Percentiles rank a stretch among this genome's conserved stretches.
These are phyloP conservation scores for Scaptomyza cyrtandrae DNA, from an alignment of 2,888 invertebrate species.

Conservation along the genomic window DNA sequence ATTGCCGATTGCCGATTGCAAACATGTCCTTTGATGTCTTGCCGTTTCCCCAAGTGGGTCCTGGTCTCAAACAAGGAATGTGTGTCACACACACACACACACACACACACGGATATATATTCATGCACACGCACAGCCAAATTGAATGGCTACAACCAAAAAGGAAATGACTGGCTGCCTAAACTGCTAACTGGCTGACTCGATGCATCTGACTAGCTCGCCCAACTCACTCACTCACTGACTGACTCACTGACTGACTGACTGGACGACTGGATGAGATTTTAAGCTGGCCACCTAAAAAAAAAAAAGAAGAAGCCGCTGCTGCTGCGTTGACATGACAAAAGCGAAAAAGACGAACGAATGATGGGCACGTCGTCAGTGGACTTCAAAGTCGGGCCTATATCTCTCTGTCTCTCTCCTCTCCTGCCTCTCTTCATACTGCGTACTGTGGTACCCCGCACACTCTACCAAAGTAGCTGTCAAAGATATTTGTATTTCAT, in stretches of 20 bases:
- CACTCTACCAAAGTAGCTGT: slow-evolving; percentile 71
- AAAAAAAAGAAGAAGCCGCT: slow-evolving; percentile 14
- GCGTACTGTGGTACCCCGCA: background rate
- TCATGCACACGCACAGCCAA: slow-evolving; percentile 26
- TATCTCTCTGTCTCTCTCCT: slow-evolving; percentile 15
- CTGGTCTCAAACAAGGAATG: slow-evolving; percentile 56
- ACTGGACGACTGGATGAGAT: slow-evolving; percentile 44
- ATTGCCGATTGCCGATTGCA: slow-evolving; percentile 6
- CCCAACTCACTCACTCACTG: slow-evolving; percentile 13
- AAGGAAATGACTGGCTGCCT: slow-evolving; percentile 69
- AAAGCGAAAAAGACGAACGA: slow-evolving; percentile 68
- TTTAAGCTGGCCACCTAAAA: slow-evolving; percentile 61
- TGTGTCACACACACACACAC: slow-evolving; percentile 52
- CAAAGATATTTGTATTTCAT: slow-evolving; percentile 82
- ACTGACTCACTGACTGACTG: slow-evolving; percentile 9
- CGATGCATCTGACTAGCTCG: slow-evolving; percentile 16
- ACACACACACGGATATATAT: slow-evolving; percentile 1
- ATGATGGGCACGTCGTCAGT: slow-evolving; percentile 64
- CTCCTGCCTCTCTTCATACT: no score
- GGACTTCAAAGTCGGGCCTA: slow-evolving; percentile 73
- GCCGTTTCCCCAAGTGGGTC: slow-evolving; percentile 50
- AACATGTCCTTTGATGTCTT: slow-evolving; percentile 69
- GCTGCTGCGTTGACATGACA: slow-evolving; percentile 69
- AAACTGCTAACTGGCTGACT: slow-evolving; percentile 32
- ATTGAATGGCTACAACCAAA: slow-evolving; percentile 43